Base-by-base conservation (phyloP, 2,113 vertebrate species). In the Cheilinus undulatus region DNA sequence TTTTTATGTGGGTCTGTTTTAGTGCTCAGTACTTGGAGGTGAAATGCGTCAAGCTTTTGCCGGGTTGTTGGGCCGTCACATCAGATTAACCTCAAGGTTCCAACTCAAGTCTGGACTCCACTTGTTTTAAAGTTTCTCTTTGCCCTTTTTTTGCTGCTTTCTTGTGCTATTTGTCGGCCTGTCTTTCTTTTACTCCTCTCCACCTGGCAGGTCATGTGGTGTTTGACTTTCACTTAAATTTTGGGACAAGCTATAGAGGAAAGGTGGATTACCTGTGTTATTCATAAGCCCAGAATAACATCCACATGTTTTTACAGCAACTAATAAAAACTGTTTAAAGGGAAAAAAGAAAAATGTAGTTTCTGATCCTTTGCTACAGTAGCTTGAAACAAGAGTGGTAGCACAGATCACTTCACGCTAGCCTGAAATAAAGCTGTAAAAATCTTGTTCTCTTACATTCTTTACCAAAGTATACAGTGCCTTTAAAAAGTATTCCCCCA, bases 21-120 rank as follows among this genome's bases (percentile, higher is more conserved):
- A 78, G 83, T 43, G 63, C 73, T 86, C 72, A 78, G 66, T 68
- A 82, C 60, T 73, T 19, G 0, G 83, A 82, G 82, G 78, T 86
- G 69, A 89, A 87, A 79, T 54, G 70, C 66, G 65, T 74, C 68
- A 67, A 42, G 85, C 65, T 77, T 83, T 82, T 73, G 62, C 78
- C 40, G 64, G 65, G 63, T 85, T 90, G 86, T 86, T 70, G 80
- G 71, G 69, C 78, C 32, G 76, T 89, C 87, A 77, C 76, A 76
- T 86, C 58, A 53, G 52, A 86, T 91, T 81, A 80, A 73, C 69
- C 67, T 84, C 78, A 83, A 63, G 74, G 76, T 62, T 78, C 30
- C 63, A 70, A 54, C 63, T 46, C 57, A 17, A 61, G 69, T 52
- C 52, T 7, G 27, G 63, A 63, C 75, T 27, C 19, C 0, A 0